These are phyloP conservation scores for Rhadina sibilatrix DNA, from an alignment of 2,113 vertebrate species.

Conservation along the genomic window DNA sequence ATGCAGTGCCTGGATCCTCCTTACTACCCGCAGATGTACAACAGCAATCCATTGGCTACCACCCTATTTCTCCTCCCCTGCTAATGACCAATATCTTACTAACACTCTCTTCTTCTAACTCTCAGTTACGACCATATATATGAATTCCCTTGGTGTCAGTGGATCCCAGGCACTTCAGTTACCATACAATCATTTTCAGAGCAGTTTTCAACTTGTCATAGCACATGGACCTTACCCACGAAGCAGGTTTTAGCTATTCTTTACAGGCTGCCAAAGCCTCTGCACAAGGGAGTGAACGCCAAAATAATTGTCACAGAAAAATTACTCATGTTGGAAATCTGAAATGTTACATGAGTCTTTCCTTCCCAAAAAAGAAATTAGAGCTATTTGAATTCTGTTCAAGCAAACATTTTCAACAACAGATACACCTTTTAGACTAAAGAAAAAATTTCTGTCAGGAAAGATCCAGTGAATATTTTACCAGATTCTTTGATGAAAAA, in stretches of 20 bases:
- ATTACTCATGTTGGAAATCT: conserved; percentile 29
- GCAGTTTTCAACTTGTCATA: background rate
- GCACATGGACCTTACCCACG: background rate
- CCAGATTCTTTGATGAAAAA: background rate
- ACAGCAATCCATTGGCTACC: background rate
- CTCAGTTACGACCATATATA: background rate
- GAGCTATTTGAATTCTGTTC: background rate
- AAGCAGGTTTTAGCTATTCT: background rate
- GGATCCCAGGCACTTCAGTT: background rate
- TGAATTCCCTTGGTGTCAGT: background rate
- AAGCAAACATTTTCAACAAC: conserved; percentile 15
- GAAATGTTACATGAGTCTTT: conserved; percentile 6
- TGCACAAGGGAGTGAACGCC: background rate
- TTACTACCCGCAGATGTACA: background rate
- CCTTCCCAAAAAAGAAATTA: background rate
- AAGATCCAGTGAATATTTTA: background rate
- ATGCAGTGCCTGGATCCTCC: background rate
- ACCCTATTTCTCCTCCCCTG: background rate
- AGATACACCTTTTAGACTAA: background rate
- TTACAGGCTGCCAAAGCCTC: background rate
- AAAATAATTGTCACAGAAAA: conserved; percentile 28
- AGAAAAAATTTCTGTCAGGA: background rate
- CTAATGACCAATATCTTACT: background rate
- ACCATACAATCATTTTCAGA: background rate
- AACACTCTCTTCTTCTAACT: background rate